phyloP scores from a whole-genome alignment of 2,888 invertebrate species.

The Ectemnius cavifrons region DNA sequence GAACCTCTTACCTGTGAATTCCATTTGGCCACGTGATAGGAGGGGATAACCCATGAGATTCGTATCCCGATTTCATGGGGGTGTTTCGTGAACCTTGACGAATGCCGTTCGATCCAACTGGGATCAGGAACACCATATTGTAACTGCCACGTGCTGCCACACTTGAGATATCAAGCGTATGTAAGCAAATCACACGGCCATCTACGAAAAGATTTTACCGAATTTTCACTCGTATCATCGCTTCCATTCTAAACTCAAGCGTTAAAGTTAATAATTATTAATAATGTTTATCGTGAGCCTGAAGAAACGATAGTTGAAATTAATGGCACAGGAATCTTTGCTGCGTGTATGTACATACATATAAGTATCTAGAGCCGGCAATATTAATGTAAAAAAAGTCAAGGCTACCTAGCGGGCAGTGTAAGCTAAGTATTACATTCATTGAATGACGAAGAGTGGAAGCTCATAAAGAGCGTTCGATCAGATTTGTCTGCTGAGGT shows the following conservation, averaged over 20 bases:
- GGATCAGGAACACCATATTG: conserved; percentile 59
- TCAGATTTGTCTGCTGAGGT: conserved; percentile 22
- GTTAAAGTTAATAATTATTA: no score
- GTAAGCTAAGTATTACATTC: not conserved
- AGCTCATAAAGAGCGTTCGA: conserved; percentile 1
- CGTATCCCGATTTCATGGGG: conserved; percentile 44
- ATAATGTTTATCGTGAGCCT: no score
- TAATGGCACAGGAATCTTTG: no score
- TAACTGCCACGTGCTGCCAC: conserved; percentile 56
- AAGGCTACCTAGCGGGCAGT: no score
- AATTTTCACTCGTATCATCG: conserved; percentile 14
- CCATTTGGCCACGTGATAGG: conserved; percentile 39
- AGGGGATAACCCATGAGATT: conserved; percentile 46
- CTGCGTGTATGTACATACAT: no score
- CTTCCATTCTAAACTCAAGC: not conserved
- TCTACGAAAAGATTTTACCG: conserved; percentile 27
- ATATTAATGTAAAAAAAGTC: no score
- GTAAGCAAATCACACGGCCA: conserved; percentile 33
- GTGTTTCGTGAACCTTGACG: conserved; percentile 52
- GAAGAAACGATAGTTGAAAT: no score
- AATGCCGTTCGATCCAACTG: conserved; percentile 55
- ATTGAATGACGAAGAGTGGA: not conserved
- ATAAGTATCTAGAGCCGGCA: no score
- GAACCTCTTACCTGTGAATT: not conserved
- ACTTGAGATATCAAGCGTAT: conserved; percentile 34